Evolutionary conservation across 2,888 invertebrate species (phyloP), one percentile per base, ranked within the genome.

Genomic region (Bhutanitis thaidina): DNA sequence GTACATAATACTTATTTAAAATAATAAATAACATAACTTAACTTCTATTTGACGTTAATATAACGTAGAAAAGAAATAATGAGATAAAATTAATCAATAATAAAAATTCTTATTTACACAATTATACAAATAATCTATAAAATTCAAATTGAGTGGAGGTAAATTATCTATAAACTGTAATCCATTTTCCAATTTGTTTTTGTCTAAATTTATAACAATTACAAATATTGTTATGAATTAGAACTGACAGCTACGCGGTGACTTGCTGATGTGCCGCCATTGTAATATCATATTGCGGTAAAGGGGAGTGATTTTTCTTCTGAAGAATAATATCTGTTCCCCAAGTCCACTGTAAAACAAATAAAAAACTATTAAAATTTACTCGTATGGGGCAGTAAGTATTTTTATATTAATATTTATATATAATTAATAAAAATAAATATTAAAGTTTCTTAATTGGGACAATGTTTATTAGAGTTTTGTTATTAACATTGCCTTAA

Each of bases 271-370:
- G 61, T 3, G 55, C 48, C 5, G 55, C 44, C 7, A 67, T 37
- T 7, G 61, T 45, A 16, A 72, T 55, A 7, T 85, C 84, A 32
- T 74, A 67, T 47, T 74, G 76, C 0, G 77, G 69, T 3, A 83
- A 16, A 0, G 67, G 55, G 0, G 55, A 52, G 47, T 74, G 76
- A 12, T 75, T 70, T 45, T 70, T 69, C 52, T 74, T 72, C 44
- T 64, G 70, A 25, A 74, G 59, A 32, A 87, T 64, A 2, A 80
- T 55, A 25, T 86, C 85, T 2, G 86, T 87, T 38, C 85, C 74
- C 70, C 72, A 80, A 0, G 56, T 56, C 75, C 77, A 82, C 88
- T 88, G 76, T 7, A 73, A 78, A 51, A 49, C 47, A 60, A 55
- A 8, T 7, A 27, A 40, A 56, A 30, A 52, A n/a, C n/a, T n/a